phyloP scores from a whole-genome alignment of 2,113 vertebrate genomes.

The Nymphicus hollandicus region DNA sequence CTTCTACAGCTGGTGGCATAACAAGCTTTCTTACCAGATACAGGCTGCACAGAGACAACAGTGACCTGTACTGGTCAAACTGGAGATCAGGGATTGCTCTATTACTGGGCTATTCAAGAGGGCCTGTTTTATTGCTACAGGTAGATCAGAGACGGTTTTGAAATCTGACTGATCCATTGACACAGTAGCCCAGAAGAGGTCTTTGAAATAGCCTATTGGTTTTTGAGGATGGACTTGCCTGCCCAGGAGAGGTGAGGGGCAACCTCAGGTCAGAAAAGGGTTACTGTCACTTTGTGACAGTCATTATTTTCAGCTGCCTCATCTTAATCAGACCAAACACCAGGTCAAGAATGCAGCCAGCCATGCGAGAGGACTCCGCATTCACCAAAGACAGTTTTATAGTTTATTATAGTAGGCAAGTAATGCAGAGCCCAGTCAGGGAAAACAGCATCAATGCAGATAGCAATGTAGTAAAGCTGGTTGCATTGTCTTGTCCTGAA shows the following conservation, averaged over 20 bases:
- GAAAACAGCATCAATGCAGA: background rate
- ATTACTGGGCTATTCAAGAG: background rate
- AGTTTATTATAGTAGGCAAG: background rate
- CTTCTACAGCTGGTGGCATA: background rate
- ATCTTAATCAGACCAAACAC: background rate
- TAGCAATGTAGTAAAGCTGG: background rate
- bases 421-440: background rate
- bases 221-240: background rate
- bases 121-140: background rate
- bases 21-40: background rate
- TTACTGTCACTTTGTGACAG: background rate
- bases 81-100: background rate
- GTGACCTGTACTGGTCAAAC: background rate
- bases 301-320: background rate
- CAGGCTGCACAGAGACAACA: background rate
- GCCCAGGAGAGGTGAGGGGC: background rate
- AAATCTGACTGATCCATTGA: background rate
- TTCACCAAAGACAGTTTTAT: background rate
- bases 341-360: background rate
- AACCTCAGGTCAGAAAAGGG: background rate
- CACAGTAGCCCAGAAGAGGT: background rate
- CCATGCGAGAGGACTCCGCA: background rate
- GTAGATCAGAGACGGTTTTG: background rate
- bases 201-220: background rate
- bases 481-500: background rate